Evolutionary conservation across 2,888 invertebrate species (phyloP).

Genomic region (Pheosia tremula): DNA sequence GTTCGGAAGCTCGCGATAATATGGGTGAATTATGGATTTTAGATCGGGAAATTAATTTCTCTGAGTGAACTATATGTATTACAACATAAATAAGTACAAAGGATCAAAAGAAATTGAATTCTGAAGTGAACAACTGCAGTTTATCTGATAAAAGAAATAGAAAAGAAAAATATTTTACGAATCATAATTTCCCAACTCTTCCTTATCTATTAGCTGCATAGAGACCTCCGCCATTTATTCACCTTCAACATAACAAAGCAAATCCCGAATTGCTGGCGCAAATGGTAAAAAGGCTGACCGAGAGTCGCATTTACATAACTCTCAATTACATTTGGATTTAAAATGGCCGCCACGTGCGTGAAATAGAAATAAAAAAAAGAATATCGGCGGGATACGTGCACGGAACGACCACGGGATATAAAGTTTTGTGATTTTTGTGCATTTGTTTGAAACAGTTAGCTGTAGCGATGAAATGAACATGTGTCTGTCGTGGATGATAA

Average conservation of each 20-base stretch:
- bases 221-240: slow-evolving; percentile 29
- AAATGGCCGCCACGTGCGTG: slow-evolving; percentile 59
- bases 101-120: neutral
- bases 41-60: slow-evolving; percentile 50
- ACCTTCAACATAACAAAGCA: slow-evolving; percentile 30
- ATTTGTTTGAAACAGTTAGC: slow-evolving; percentile 38
- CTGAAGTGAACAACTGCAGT: too few species aligned
- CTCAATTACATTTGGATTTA: slow-evolving; percentile 65
- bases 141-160: neutral
- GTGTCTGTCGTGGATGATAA: slow-evolving; percentile 14
- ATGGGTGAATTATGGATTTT: slow-evolving; percentile 66
- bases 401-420: slow-evolving; percentile 41
- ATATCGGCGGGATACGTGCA: slow-evolving; percentile 44
- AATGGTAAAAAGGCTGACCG: slow-evolving; percentile 46
- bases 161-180: neutral
- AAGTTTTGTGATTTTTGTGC: slow-evolving; percentile 49
- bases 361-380: slow-evolving; percentile 57
- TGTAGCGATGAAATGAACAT: slow-evolving; percentile 26
- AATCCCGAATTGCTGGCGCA: slow-evolving; percentile 37
- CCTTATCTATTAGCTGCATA: slow-evolving; percentile 19
- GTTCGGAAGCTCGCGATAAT: slow-evolving; percentile 74
- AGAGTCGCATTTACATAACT: slow-evolving; percentile 57
- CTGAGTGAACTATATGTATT: neutral
- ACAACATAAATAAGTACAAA: neutral
- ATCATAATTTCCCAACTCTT: neutral